phyloP scores from a whole-genome alignment of 2,113 vertebrate genomes.

The Callospermophilus lateralis region DNA sequence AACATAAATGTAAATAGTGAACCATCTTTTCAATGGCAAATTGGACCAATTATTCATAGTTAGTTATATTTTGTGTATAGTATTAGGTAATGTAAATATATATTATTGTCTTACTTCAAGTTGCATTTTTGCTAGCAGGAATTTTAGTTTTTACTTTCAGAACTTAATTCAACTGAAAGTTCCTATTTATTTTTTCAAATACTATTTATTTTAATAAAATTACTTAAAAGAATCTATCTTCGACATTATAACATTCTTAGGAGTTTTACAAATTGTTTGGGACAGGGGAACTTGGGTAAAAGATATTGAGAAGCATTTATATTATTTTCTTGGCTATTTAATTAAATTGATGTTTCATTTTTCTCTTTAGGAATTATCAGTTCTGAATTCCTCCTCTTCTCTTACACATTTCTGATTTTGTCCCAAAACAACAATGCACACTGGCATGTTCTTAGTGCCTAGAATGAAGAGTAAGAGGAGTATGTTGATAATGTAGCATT shows the following conservation, averaged over 20 bases:
- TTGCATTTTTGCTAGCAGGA: background rate
- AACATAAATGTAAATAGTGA: conserved; percentile 25
- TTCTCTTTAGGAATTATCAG: background rate
- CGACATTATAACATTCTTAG: conserved; percentile 10
- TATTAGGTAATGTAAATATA: background rate
- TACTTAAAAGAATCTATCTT: background rate
- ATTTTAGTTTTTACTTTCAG: conserved; percentile 4
- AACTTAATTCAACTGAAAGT: conserved; percentile 22
- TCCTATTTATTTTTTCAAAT: background rate
- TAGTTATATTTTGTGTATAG: conserved; percentile 28
- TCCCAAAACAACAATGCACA: background rate
- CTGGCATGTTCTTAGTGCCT: background rate
- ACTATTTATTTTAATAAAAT: background rate
- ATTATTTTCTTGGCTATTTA: background rate
- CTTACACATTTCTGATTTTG: background rate
- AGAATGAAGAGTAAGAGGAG: background rate
- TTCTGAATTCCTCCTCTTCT: conserved; percentile 15
- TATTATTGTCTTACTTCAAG: background rate
- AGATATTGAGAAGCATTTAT: background rate
- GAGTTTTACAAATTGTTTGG: background rate
- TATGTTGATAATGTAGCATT: background rate
- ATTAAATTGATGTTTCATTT: background rate
- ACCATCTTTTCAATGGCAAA: background rate
- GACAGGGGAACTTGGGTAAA: background rate
- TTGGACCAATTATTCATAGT: background rate